phyloP scores from a whole-genome alignment of 1,140 invertebrate genomes.

The Trichomalopsis sarcophagae region DNA sequence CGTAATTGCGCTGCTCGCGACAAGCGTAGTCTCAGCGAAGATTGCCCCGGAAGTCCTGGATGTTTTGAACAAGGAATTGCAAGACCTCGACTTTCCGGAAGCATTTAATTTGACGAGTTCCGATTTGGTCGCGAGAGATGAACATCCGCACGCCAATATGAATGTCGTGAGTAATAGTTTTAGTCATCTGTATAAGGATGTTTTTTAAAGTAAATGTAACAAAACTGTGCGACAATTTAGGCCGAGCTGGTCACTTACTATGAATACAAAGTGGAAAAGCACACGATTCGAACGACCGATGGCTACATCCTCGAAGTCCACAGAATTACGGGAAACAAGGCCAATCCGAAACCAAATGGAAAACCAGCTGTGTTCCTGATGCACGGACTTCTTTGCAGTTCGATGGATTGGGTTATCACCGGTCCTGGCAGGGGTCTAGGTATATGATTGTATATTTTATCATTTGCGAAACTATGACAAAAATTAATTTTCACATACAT shows the following conservation, averaged over 20 bases:
- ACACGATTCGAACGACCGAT: constrained; percentile 73
- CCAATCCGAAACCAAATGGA: constrained; percentile 45
- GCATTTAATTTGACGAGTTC: not conserved
- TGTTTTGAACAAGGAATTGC: not conserved
- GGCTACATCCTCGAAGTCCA: constrained; percentile 77
- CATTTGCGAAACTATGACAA: not conserved
- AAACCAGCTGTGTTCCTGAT: constrained; percentile 79
- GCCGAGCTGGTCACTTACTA: constrained; percentile 23
- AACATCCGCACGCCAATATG: not conserved
- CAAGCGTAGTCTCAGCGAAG: not conserved
- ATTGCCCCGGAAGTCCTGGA: not conserved
- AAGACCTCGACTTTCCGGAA: not conserved
- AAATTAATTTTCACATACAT: no score
- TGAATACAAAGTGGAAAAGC: constrained; percentile 29
- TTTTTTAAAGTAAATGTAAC: no score
- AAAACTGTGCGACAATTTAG: no score
- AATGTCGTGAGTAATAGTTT: constrained; percentile 26
- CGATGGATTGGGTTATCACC: constrained; percentile 81
- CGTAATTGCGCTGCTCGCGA: not conserved
- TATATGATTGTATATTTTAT: constrained; percentile 59
- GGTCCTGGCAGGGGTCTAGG: constrained; percentile 78
- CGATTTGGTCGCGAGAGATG: not conserved
- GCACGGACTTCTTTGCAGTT: constrained; percentile 83
- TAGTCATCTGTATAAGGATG: no score
- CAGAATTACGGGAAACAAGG: constrained; percentile 71